Evolutionary conservation across 1,140 invertebrate genomes (phyloP), one percentile per base, ranked within the genome.

Genomic region (Pectinophora gossypiella): DNA sequence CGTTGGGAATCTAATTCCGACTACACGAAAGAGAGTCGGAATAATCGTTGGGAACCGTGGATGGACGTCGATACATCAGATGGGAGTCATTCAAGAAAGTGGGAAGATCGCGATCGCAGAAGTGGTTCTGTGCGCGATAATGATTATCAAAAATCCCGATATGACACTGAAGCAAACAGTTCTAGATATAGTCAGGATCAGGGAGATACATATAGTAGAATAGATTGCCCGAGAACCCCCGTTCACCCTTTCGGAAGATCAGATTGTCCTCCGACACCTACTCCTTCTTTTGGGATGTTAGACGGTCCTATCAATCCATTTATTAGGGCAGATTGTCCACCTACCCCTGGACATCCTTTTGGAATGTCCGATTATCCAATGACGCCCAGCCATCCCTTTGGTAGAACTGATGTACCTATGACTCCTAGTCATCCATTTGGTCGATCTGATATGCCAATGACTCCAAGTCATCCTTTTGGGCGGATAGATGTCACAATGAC

Each of bases 381-480:
- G 9, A 58, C 68, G 19, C 56, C 56, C 23, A 65, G 55, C 16
- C 60, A 72, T 48, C 22, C 45, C 1, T 61, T 56, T 20, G 53
- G 57, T 12, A 64, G 59, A 50, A 49, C 54, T n/a, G 61, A 63
- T 19, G 6, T 18, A 13, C 49, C 57, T 9, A n/a, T 23, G n/a
- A 64, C 58, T 0, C 52, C 58, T 19, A 53, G 23, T 13, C 58
- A 61, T 44, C 36, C 56, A 16, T 75, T 58, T 53, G 61, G 56
- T 2, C 52, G 57, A 32, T 45, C 56, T 9, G 72, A 71, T 2
- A 51, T 56, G 27, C 62, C 66, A 15, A 1, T 35, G 13, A 68
- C 65, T 3, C 63, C 66, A 7, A 51, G 38, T 38, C 67, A 57
- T 45, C 42, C 60, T 12, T 72, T 69, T 58, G 72, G 66, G 7